A percentile compares a stretch with the other conserved stretches of the same genome.
These are phyloP conservation scores for Sitta carolinensis DNA, from an alignment of 2,797 vertebrate species.

Conservation along the genomic window DNA sequence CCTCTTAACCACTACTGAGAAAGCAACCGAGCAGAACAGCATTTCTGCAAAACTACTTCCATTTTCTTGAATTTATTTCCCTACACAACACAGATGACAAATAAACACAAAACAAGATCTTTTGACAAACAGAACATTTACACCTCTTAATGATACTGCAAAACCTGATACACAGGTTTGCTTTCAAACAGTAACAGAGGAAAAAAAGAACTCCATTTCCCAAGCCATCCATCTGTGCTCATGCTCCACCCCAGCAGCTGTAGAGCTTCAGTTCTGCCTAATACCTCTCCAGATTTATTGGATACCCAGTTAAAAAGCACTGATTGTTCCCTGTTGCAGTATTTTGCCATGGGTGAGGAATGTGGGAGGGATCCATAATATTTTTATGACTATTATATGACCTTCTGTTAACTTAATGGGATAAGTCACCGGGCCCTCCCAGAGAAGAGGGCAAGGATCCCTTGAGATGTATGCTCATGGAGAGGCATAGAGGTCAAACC, in stretches of 20 bases:
- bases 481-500: conserved; percentile 14
- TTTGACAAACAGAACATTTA: background rate
- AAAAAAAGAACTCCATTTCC: background rate
- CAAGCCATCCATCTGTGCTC: background rate
- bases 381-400: conserved; percentile 55
- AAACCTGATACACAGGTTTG: background rate
- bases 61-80: background rate
- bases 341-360: conserved; percentile 42
- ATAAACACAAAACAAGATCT: background rate
- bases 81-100: background rate
- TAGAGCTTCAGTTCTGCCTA: conserved; percentile 32
- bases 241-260: background rate
- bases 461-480: background rate
- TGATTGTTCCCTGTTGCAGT: conserved; percentile 12
- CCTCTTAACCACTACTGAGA: background rate
- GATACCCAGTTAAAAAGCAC: conserved; percentile 23
- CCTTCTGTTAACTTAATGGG: conserved; percentile 34
- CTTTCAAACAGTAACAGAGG: background rate
- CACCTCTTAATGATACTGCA: background rate
- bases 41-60: background rate
- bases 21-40: background rate
- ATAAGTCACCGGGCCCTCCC: background rate
- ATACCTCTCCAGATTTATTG: conserved; percentile 42
- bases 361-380: conserved; percentile 43
- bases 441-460: background rate